Base-by-base conservation (phyloP, 2,797 vertebrate genomes). In the Diplodus puntazzo region DNA sequence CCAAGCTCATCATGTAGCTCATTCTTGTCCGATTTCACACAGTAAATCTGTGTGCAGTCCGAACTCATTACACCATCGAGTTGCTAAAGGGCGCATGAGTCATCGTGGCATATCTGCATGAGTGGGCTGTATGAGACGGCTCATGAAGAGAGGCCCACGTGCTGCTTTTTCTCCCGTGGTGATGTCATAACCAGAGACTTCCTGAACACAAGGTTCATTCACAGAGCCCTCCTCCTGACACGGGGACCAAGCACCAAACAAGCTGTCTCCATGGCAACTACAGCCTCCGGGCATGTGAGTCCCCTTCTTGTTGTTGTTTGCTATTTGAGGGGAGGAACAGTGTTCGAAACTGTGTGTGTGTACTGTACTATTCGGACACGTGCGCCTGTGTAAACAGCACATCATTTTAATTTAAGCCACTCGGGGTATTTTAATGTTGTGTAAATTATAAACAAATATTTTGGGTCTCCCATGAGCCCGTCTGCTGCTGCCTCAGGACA, bases 141-240 rank as follows among this genome's bases (percentile, higher is more conserved):
- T 73, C 80, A 53, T 43, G 80, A 69, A 77, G 34, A 21, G 69
- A 77, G 45, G 75, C 86, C 89, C 88, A 92, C 87, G 77, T 89
- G 90, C 73, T 63, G 81, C 87, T 78, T 90, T 80, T 87, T 84
- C 54, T 57, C 71, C 79, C 39, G 3, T 11, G 83, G 79, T 95
- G 95, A 96, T 92, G 94, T 96, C 92, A 95, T 92, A 73, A 46
- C 78, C 82, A 87, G 89, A 91, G 87, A 94, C 92, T 93, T 95
- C 91, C 89, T 94, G 87, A 95, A 96, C 95, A 96, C 93, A 93
- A 71, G 91, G 82, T 93, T 95, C 93, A 92, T 96, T 95, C 94
- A 94, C 89, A 79, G 74, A 92, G 58, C 60, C 75, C 80, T 89
- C 69, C 65, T 69, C 79, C 79, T 80, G 72, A 82, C 86, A 46